Conservation (phyloP, 2,797 vertebrate species). For the Coendou prehensilis region DNA sequence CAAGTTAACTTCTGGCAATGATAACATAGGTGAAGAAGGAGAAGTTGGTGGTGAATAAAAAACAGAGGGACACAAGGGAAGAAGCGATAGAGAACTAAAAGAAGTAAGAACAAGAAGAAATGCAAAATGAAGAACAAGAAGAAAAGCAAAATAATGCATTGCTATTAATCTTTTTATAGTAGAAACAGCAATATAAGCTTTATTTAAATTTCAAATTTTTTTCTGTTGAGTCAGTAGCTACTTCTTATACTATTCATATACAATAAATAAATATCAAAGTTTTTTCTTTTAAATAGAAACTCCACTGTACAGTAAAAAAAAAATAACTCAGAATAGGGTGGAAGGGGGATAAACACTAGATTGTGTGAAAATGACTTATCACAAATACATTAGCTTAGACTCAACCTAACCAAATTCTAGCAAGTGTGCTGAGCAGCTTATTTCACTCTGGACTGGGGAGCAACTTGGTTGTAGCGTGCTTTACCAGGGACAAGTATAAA, state of each 20-base stretch:
- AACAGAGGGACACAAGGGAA: background rate
- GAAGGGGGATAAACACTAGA: background rate
- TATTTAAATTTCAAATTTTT: background rate
- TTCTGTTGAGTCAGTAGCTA: background rate
- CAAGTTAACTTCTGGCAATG: background rate
- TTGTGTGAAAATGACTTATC: background rate
- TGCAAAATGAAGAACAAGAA: too few species aligned
- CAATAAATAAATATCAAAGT: background rate
- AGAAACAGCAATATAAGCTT: background rate
- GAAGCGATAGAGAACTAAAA: too few species aligned
- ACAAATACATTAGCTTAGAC: background rate
- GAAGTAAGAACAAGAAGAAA: background rate
- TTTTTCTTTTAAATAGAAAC: constrained; percentile 37
- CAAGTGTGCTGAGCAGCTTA: background rate
- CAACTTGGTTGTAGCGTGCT: background rate
- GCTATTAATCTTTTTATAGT: background rate
- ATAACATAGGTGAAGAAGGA: background rate
- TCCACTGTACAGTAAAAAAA: background rate
- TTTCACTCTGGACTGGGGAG: background rate
- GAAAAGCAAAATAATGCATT: background rate
- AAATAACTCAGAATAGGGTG: background rate
- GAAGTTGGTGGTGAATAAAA: background rate
- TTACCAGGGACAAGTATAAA: background rate
- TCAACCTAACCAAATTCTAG: background rate
- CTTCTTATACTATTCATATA: background rate